Evolutionary conservation across 2,888 invertebrate species (phyloP).

Genomic region (Teinopalpus imperialis): DNA sequence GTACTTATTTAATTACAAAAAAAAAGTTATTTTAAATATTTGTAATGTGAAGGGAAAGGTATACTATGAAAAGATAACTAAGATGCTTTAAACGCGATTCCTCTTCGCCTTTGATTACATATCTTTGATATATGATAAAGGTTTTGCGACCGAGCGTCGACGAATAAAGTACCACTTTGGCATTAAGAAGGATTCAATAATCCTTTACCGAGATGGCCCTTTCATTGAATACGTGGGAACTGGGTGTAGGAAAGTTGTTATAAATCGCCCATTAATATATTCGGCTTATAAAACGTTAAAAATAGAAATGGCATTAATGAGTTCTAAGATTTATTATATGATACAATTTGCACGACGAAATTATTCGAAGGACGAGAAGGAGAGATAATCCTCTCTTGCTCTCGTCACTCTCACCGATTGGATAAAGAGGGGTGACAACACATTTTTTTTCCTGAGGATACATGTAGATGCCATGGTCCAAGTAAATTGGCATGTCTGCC

Average conservation of each 20-base stretch:
- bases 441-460: too few species aligned
- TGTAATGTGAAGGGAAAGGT: too few species aligned
- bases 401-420: too few species aligned
- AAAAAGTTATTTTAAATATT: too few species aligned
- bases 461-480: too few species aligned
- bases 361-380: neutral
- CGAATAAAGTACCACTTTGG: constrained; percentile 46
- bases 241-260: constrained; percentile 6
- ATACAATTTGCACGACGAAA: neutral
- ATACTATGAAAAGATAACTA: too few species aligned
- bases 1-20: too few species aligned
- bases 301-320: constrained; percentile 3
- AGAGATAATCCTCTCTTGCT: too few species aligned
- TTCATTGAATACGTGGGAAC: constrained; percentile 24
- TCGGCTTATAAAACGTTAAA: constrained; percentile 8
- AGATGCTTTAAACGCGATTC: constrained; percentile 19
- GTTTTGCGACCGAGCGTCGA: constrained; percentile 36
- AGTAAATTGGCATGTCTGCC: too few species aligned
- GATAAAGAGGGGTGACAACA: too few species aligned
- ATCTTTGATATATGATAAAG: constrained; percentile 28
- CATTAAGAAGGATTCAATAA: constrained; percentile 51
- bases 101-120: constrained; percentile 39
- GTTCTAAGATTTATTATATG: neutral
- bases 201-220: constrained; percentile 37
- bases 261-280: neutral